phyloP scores from a whole-genome alignment of 1,140 invertebrate genomes.

The Mamestra configurata region DNA sequence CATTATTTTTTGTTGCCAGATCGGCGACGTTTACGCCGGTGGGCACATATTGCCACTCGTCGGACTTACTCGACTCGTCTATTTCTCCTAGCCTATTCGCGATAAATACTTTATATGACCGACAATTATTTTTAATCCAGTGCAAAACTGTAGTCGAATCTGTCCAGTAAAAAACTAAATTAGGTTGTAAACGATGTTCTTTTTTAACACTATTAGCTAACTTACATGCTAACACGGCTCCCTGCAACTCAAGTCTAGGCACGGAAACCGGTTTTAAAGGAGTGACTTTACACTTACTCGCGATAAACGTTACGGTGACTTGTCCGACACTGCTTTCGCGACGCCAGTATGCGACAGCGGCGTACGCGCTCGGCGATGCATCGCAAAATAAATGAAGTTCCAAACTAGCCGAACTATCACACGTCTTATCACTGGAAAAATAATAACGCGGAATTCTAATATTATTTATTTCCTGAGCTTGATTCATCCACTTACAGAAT shows the following conservation, averaged over 20 bases:
- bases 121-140: slow-evolving; percentile 49
- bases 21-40: slow-evolving; percentile 10
- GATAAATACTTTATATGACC: slow-evolving; percentile 75
- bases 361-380: too few relatives aligned
- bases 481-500: too few relatives aligned
- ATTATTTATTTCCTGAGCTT: too few relatives aligned
- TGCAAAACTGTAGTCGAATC: slow-evolving; percentile 57
- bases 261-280: slow-evolving; percentile 1
- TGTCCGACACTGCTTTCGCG: not conserved
- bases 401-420: too few relatives aligned
- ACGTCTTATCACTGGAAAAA: too few relatives aligned
- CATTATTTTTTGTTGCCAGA: slow-evolving; percentile 1
- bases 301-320: not conserved
- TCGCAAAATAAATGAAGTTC: too few relatives aligned
- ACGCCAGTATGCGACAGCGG: too few relatives aligned
- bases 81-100: slow-evolving; percentile 79
- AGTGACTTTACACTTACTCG: not conserved
- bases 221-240: slow-evolving; percentile 36
- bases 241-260: slow-evolving; percentile 52
- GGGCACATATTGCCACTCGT: slow-evolving; percentile 22
- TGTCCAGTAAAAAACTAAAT: slow-evolving; percentile 42
- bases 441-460: too few relatives aligned
- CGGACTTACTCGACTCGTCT: slow-evolving; percentile 28
- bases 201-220: slow-evolving; percentile 41
- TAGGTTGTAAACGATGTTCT: slow-evolving; percentile 45